Conservation (phyloP, 1,140 invertebrate species). For the Drosophila tristis region DNA sequence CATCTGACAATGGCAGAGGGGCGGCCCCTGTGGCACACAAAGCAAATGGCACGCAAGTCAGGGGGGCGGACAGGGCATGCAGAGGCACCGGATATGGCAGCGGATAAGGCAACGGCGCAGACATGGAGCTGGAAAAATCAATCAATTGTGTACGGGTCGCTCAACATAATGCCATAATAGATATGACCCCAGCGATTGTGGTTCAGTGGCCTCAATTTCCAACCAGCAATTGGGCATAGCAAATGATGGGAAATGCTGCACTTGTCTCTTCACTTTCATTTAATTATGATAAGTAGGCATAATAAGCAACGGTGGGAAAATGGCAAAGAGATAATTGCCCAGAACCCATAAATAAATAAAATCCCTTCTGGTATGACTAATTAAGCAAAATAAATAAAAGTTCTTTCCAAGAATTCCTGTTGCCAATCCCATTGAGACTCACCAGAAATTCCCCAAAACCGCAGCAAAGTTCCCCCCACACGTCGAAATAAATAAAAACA, state of each 20-base stretch:
- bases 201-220: slow-evolving; percentile 28
- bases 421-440: slow-evolving; percentile 16
- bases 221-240: slow-evolving; percentile 15
- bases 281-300: slow-evolving; percentile 40
- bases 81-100: slow-evolving; percentile 5
- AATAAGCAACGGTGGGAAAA: not conserved
- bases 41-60: slow-evolving; percentile 30
- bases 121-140: slow-evolving; percentile 28
- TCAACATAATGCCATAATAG: slow-evolving; percentile 49
- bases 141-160: slow-evolving; percentile 40
- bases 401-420: slow-evolving; percentile 1
- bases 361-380: too few relatives aligned
- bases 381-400: too few relatives aligned
- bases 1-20: slow-evolving; percentile 39
- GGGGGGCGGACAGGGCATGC: not conserved
- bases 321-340: not conserved
- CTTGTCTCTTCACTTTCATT: slow-evolving; percentile 10
- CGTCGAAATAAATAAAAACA: slow-evolving; percentile 5
- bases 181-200: slow-evolving; percentile 46
- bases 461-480: slow-evolving; percentile 11
- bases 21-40: slow-evolving; percentile 49
- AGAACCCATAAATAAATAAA: too few relatives aligned
- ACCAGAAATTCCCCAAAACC: slow-evolving; percentile 30
- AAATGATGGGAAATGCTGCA: slow-evolving; percentile 48
- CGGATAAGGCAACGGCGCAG: not conserved